These are phyloP conservation scores for Muscina levida DNA, from an alignment of 2,888 invertebrate species.

Conservation along the genomic window DNA sequence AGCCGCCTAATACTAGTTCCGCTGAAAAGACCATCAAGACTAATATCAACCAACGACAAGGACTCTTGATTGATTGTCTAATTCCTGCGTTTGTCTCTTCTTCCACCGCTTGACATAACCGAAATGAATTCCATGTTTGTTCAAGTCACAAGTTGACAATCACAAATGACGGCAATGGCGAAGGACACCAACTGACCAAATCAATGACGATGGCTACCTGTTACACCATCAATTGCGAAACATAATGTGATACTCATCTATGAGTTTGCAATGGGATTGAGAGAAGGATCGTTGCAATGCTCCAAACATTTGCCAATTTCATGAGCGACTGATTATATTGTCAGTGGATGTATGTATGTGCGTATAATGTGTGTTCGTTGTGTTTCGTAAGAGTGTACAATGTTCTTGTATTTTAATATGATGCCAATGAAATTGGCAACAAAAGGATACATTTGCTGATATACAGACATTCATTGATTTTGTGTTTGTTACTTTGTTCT, in stretches of 20 bases:
- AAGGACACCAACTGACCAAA: constrained; percentile 4
- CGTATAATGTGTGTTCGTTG: too few species aligned
- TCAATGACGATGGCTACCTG: constrained; percentile 44
- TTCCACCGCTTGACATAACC: constrained; percentile 14
- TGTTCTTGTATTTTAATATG: constrained; percentile 31
- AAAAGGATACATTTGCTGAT: constrained; percentile 14
- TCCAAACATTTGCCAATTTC: constrained; percentile 55
- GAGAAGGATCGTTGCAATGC: constrained; percentile 2
- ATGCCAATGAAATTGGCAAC: constrained; percentile 36
- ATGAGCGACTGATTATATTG: constrained; percentile 52
- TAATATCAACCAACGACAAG: neutral
- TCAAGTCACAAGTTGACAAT: constrained; percentile 27
- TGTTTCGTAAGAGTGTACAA: neutral
- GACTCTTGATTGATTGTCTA: constrained; percentile 7
- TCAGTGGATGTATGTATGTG: neutral
- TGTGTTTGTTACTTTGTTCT: too few species aligned
- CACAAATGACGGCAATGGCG: neutral
- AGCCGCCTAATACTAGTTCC: too few species aligned
- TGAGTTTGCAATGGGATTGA: neutral
- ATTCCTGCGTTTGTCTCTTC: neutral
- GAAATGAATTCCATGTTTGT: constrained; percentile 33
- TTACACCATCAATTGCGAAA: constrained; percentile 44
- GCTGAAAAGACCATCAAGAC: neutral
- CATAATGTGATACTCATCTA: constrained; percentile 18
- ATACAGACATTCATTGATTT: constrained; percentile 39